Percentiles rank a stretch among this genome's conserved stretches.
Conservation (phyloP, 2,113 vertebrate genomes). For the Stomatorhinus ivindoensis region DNA sequence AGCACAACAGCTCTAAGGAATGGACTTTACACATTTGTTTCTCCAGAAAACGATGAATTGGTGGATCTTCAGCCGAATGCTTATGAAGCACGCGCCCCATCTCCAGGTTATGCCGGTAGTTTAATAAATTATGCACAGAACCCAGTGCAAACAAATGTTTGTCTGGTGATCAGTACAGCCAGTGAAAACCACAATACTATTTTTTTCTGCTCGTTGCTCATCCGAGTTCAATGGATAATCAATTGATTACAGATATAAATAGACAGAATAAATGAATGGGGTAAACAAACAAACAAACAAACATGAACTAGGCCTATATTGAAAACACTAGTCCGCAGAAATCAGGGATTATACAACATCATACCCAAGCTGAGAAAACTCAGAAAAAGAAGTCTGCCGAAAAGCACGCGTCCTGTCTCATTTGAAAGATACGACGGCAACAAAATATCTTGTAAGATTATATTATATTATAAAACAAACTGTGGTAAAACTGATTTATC, state of each 20-base stretch:
- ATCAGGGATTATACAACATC: not conserved
- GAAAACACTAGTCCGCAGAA: not conserved
- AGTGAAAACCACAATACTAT: not conserved
- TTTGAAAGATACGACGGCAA: slow-evolving; percentile 2
- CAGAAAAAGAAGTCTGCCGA: not conserved
- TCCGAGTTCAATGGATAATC: not conserved
- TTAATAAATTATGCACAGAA: not conserved
- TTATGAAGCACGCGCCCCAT: not conserved
- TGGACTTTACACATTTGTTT: not conserved
- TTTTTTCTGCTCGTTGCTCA: not conserved
- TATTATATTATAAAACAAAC: slow-evolving; percentile 6
- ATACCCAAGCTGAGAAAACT: not conserved
- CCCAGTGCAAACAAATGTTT: not conserved
- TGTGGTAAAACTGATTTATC: slow-evolving; percentile 21
- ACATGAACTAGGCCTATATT: not conserved
- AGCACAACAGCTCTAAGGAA: not conserved
- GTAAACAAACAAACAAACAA: not conserved
- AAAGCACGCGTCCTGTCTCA: not conserved
- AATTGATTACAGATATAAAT: not conserved
- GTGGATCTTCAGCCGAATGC: not conserved
- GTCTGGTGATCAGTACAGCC: not conserved
- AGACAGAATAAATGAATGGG: not conserved
- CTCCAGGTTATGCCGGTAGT: not conserved
- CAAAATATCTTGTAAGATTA: slow-evolving; percentile 5
- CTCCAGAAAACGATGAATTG: not conserved